phyloP scores from a whole-genome alignment of 2,888 invertebrate species.

The Boloria selene region DNA sequence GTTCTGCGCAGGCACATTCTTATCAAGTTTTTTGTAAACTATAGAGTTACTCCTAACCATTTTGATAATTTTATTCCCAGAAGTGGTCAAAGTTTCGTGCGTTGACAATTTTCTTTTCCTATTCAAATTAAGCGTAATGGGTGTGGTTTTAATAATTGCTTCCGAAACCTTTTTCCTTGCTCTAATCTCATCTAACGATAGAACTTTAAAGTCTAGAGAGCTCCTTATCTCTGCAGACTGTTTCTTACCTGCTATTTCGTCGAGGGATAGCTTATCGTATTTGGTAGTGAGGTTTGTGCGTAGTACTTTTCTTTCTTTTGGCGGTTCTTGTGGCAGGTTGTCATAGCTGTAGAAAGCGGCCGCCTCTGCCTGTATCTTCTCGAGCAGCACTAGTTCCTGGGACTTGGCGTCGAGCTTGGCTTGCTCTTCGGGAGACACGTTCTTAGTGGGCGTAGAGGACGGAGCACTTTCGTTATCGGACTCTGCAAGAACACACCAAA shows the following conservation, averaged over 20 bases:
- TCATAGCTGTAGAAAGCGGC: constrained; percentile 88
- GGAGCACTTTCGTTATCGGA: constrained; percentile 89
- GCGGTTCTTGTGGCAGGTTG: constrained; percentile 52
- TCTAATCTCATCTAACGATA: constrained; percentile 79
- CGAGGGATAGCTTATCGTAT: constrained; percentile 65
- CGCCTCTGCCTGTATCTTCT: constrained; percentile 87
- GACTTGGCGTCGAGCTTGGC: constrained; percentile 75
- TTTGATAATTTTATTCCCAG: constrained; percentile 75
- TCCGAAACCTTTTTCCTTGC: constrained; percentile 61
- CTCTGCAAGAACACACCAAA: constrained; percentile 88
- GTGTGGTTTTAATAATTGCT: constrained; percentile 50
- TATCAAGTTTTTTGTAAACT: constrained; percentile 71
- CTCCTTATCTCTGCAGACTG: constrained; percentile 51
- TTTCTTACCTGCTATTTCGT: constrained; percentile 73
- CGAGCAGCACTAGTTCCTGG: constrained; percentile 86
- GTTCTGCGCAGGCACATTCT: constrained; percentile 47
- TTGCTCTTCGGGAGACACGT: constrained; percentile 59
- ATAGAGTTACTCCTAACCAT: constrained; percentile 74
- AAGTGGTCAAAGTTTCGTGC: constrained; percentile 67
- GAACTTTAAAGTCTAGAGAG: constrained; percentile 71
- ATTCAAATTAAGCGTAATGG: constrained; percentile 64
- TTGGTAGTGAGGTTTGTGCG: constrained; percentile 53
- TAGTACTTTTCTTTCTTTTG: constrained; percentile 57
- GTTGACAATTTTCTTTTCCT: constrained; percentile 72
- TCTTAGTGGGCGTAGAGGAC: constrained; percentile 82